Evolutionary conservation across 2,797 vertebrate genomes (phyloP).

Genomic region (Ficedula albicollis): DNA sequence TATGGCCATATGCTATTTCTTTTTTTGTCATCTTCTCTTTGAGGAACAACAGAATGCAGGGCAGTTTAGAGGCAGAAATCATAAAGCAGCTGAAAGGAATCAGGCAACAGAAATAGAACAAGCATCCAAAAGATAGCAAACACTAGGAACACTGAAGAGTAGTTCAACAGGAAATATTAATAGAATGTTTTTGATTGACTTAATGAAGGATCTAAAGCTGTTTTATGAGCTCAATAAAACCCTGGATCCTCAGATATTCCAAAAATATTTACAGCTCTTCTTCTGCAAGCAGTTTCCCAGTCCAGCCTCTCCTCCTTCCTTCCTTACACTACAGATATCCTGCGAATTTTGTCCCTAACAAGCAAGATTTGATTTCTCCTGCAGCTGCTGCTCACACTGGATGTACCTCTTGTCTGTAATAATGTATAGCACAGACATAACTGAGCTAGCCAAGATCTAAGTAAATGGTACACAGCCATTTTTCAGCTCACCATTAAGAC

Average conservation of each 20-base stretch:
- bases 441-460: background rate
- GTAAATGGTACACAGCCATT: background rate
- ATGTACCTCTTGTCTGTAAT: background rate
- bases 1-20: background rate
- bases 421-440: background rate
- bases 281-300: background rate
- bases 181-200: background rate
- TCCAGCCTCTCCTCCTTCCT: background rate
- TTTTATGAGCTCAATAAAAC: background rate
- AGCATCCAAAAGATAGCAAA: background rate
- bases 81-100: background rate
- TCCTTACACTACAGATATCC: background rate
- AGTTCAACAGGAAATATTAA: background rate
- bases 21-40: background rate
- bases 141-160: background rate
- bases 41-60: background rate
- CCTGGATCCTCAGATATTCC: background rate
- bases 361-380: background rate
- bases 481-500: background rate
- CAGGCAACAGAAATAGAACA: background rate
- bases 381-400: background rate
- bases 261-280: background rate
- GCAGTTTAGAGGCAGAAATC: background rate
- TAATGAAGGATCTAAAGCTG: background rate
- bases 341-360: background rate